Evolutionary conservation across 2,113 vertebrate genomes (phyloP).

Genomic region (Chrysemys picta): DNA sequence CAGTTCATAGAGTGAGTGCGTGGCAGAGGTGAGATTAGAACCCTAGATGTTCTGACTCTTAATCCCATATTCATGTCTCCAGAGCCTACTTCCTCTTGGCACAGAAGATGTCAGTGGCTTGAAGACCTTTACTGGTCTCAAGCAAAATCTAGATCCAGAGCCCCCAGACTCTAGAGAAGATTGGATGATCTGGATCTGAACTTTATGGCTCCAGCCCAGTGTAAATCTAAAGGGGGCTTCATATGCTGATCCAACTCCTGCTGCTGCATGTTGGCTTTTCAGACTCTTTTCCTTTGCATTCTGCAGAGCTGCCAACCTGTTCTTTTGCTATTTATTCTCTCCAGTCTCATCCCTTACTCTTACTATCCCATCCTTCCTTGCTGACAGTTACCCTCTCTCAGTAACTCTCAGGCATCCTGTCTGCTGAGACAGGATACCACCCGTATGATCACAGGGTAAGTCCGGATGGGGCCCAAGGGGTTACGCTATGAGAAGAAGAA

Average conservation of each 20-base stretch:
- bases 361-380: not conserved
- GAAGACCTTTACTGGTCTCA: not conserved
- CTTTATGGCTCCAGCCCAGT: not conserved
- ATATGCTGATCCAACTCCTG: not conserved
- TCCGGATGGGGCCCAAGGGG: not conserved
- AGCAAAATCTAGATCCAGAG: not conserved
- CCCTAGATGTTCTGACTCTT: not conserved
- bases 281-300: not conserved
- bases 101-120: not conserved
- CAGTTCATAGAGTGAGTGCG: not conserved
- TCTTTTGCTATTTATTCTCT: not conserved
- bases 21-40: not conserved
- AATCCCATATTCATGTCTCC: not conserved
- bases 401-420: not conserved
- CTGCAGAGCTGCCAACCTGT: not conserved
- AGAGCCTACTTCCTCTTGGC: not conserved
- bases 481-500: slow-evolving; percentile 4
- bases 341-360: not conserved
- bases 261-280: not conserved
- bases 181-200: not conserved
- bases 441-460: not conserved
- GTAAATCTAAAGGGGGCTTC: not conserved
- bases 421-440: not conserved
- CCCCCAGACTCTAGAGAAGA: not conserved
- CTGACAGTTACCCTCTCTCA: not conserved